phyloP scores from a whole-genome alignment of 2,113 vertebrate genomes.

The Bufo gargarizans region DNA sequence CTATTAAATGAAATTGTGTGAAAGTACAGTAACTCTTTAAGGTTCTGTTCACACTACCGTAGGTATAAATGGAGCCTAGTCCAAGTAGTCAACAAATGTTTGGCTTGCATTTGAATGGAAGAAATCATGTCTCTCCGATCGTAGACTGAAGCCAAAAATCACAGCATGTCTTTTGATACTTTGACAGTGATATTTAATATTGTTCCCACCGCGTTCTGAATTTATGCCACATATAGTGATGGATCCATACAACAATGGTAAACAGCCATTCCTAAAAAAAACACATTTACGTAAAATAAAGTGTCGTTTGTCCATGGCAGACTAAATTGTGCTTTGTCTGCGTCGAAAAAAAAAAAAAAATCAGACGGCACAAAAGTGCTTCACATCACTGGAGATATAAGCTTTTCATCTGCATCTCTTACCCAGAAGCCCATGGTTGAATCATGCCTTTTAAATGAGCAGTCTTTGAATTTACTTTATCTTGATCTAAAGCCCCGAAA shows the following conservation, averaged over 20 bases:
- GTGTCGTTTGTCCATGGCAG: constrained; percentile 88
- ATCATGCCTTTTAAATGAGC: constrained; percentile 80
- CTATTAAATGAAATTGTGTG: too few relatives aligned
- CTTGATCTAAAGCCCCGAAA: constrained; percentile 60
- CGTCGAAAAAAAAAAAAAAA: constrained; percentile 72
- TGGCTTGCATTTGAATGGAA: too few relatives aligned
- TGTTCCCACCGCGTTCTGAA: too few relatives aligned
- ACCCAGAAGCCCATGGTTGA: constrained; percentile 76
- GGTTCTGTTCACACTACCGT: too few relatives aligned
- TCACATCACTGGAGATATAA: constrained; percentile 76
- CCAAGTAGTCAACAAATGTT: too few relatives aligned
- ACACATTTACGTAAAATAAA: constrained; percentile 68
- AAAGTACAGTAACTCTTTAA: too few relatives aligned
- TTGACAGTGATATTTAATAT: background rate
- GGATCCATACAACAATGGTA: background rate
- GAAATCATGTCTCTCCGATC: too few relatives aligned
- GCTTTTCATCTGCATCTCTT: constrained; percentile 76
- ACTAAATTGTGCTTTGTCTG: constrained; percentile 73
- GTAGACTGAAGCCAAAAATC: too few relatives aligned
- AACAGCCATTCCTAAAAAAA: background rate
- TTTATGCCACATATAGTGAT: background rate
- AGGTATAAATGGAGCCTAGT: too few relatives aligned
- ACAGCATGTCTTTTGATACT: background rate
- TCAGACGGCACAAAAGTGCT: constrained; percentile 68
- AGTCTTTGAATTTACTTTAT: constrained; percentile 75